Conservation (phyloP, 1,140 invertebrate species). For the Drosophila prosaltans region DNA sequence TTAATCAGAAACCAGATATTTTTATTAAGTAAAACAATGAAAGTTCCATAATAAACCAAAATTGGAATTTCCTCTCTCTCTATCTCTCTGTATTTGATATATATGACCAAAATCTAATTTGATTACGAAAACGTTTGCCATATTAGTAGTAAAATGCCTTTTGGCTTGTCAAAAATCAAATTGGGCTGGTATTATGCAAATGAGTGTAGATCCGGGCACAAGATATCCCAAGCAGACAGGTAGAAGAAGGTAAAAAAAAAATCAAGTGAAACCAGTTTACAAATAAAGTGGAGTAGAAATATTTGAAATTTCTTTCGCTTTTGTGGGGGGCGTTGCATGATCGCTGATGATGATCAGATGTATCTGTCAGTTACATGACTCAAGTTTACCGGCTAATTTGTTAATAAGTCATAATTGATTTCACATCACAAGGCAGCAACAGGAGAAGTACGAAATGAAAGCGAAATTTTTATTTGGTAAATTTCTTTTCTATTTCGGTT, state of each 20-base stretch:
- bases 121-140: slow-evolving; percentile 58
- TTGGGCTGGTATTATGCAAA: slow-evolving; percentile 65
- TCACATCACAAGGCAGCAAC: slow-evolving; percentile 57
- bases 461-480: slow-evolving; percentile 62
- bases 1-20: neutral
- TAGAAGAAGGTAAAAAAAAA: slow-evolving; percentile 31
- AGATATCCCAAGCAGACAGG: slow-evolving; percentile 49
- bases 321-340: slow-evolving; percentile 49
- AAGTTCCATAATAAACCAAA: slow-evolving; percentile 44
- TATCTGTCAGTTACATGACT: slow-evolving; percentile 72
- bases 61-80: slow-evolving; percentile 17
- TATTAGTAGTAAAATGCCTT: slow-evolving; percentile 24
- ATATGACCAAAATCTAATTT: slow-evolving; percentile 35
- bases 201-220: slow-evolving; percentile 53
- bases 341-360: slow-evolving; percentile 33
- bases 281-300: slow-evolving; percentile 30
- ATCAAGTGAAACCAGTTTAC: slow-evolving; percentile 52
- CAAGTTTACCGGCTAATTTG: slow-evolving; percentile 62
- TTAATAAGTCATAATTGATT: slow-evolving; percentile 80
- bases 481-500: slow-evolving; percentile 26
- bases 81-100: neutral
- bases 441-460: slow-evolving; percentile 50
- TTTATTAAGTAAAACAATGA: slow-evolving; percentile 40
- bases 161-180: slow-evolving; percentile 64
- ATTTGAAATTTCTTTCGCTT: slow-evolving; percentile 29